Evolutionary conservation across 2,797 vertebrate species (phyloP).

Genomic region (Cephalopachus bancanus): DNA sequence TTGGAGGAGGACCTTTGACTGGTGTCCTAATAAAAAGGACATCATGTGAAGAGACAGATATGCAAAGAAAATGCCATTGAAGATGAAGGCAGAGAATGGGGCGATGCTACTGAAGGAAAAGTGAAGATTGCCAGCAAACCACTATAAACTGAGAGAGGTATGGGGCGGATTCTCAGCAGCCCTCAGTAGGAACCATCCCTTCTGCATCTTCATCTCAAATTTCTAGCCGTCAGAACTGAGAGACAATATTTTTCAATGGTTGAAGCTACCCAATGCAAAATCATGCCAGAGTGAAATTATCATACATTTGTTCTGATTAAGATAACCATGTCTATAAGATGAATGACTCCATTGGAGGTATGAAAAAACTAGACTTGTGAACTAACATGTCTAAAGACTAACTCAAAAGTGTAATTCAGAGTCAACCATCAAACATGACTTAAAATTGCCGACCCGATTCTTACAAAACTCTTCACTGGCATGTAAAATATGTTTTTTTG

Average conservation of each 20-base stretch:
- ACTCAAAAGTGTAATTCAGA: slow-evolving; percentile 82
- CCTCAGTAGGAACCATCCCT: not conserved
- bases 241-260: no score
- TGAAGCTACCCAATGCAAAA: not conserved
- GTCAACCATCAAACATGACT: slow-evolving; percentile 78
- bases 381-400: slow-evolving; percentile 78
- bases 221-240: not conserved
- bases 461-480: slow-evolving; percentile 83
- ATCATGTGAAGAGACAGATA: not conserved
- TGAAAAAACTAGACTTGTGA: slow-evolving; percentile 76
- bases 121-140: not conserved
- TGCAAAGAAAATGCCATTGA: accelerated
- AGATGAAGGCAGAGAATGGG: not conserved
- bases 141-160: accelerated
- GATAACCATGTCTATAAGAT: not conserved
- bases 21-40: not conserved
- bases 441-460: slow-evolving; percentile 86
- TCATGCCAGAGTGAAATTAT: not conserved
- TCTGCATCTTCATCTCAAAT: not conserved
- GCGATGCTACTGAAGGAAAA: accelerated
- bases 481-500: slow-evolving; percentile 85
- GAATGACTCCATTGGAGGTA: slow-evolving; percentile 67
- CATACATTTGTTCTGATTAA: not conserved
- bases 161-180: no score
- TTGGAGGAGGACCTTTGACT: not conserved